These are phyloP conservation scores for Archocentrus centrarchus DNA, from an alignment of 2,113 vertebrate species.

Conservation along the genomic window DNA sequence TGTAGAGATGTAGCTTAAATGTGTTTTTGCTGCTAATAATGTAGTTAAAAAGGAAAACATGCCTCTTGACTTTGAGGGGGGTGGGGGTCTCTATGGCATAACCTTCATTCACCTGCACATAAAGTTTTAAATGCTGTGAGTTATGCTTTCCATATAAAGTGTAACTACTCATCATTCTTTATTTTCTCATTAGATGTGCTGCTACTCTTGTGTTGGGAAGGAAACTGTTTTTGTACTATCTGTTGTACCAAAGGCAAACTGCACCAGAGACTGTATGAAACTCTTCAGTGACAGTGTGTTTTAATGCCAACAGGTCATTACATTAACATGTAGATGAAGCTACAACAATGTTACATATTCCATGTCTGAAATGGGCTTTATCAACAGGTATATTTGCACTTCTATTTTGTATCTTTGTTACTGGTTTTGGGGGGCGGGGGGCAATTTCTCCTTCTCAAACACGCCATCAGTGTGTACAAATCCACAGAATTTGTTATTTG, in stretches of 20 bases:
- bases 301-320: background rate
- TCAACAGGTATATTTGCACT: conserved; percentile 5
- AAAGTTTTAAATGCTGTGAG: background rate
- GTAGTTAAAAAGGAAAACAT: background rate
- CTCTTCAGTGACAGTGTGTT: background rate
- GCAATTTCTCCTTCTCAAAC: conserved; percentile 10
- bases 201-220: background rate
- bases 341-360: background rate
- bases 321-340: background rate
- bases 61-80: background rate
- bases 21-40: background rate
- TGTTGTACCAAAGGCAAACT: background rate
- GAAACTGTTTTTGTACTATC: background rate
- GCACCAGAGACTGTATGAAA: background rate
- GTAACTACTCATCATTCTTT: background rate
- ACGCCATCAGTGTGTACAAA: background rate
- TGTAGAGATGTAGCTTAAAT: too few relatives aligned
- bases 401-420: conserved; percentile 4
- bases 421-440: background rate
- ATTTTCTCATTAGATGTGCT: background rate
- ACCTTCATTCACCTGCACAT: background rate
- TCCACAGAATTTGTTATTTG: conserved; percentile 26
- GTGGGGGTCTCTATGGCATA: background rate
- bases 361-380: conserved; percentile 22
- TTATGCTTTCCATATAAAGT: background rate